Base-by-base conservation (phyloP, 2,113 vertebrate species). In the Alligator sinensis region DNA sequence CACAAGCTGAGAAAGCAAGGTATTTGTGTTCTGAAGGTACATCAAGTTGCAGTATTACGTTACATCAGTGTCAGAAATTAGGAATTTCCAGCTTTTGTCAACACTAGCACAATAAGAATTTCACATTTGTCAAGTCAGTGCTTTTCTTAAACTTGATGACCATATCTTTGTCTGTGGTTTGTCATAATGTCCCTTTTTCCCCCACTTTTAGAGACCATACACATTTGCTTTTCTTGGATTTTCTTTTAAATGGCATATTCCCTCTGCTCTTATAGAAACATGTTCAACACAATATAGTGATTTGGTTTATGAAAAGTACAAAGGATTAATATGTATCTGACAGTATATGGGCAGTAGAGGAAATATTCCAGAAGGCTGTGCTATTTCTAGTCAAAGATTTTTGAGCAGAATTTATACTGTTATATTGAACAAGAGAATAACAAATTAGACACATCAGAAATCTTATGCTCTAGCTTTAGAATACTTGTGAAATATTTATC, bases 81-180 rank as follows among this genome's bases (percentile, higher is more conserved):
- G 34, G 81, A n/a, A 77, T 72, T 4, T 77, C 79, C 80, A 55
- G 68, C 1, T 75, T 25, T 19, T 75, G 11, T 34, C 64, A 38
- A 93, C 81, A 88, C 59, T 88, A 91, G 11, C 81, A 88, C 61
- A 95, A 87, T 89, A 75, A 91, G 87, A 57, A 72, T 57, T 21
- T 77, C 68, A 4, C 22, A 81, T 84, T 80, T 61, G 28, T 60
- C 91, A 68, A 55, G 4, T 2, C 62, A 55, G 47, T 14, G 63
- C 57, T 5, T 91, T 1, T 61, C 30, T 84, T 58, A 86, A 18
- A 77, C 47, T 62, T 84, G 55, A 54, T 38, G 47, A 47, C 47
- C 47, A 47, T 47, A 47, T 47, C 47, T 47, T 47, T 47, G 47
- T 47, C 9, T 47, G 9, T 63, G 6, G 82, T 87, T 82, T 90